Percentiles rank a stretch among this genome's conserved stretches.
Evolutionary conservation across 2,797 vertebrate species (phyloP).

Genomic region (Xenentodon cancila): DNA sequence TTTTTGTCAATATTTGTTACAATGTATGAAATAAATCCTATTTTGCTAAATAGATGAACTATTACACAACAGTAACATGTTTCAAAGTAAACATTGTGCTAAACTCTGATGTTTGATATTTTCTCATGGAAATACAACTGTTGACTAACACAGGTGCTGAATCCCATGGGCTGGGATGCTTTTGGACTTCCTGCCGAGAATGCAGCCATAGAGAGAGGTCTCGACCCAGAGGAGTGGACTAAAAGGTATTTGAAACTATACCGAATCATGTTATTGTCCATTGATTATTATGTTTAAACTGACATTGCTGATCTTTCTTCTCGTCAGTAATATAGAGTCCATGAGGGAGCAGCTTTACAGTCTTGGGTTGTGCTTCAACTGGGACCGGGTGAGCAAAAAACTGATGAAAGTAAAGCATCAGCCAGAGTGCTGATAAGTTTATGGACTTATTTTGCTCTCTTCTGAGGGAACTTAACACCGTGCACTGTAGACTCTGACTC

Average conservation of each 20-base stretch:
- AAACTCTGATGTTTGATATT: not conserved
- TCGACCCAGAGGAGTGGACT: slow-evolving; percentile 94
- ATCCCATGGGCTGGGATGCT: slow-evolving; percentile 99
- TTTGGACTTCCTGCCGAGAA: slow-evolving; percentile 98
- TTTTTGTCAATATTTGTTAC: slow-evolving; percentile 12
- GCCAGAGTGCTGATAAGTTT: not conserved
- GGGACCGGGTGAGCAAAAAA: slow-evolving; percentile 87
- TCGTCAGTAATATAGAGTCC: slow-evolving; percentile 89
- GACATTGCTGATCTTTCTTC: not conserved
- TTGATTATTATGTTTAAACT: not conserved
- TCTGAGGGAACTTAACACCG: not conserved
- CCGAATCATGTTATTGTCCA: not conserved
- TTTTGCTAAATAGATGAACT: not conserved
- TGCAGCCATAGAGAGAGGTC: slow-evolving; percentile 90
- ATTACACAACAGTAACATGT: not conserved
- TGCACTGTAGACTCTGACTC: slow-evolving; percentile 20
- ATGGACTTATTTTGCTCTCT: not conserved
- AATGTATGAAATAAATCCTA: not conserved
- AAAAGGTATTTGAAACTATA: slow-evolving; percentile 79
- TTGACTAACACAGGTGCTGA: slow-evolving; percentile 85
- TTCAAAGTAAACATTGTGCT: not conserved
- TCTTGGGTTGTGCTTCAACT: slow-evolving; percentile 94
- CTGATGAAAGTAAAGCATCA: slow-evolving; percentile 6
- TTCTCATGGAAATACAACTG: not conserved
- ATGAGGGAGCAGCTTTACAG: slow-evolving; percentile 93